Percentiles rank a stretch among this genome's conserved stretches.
phyloP scores from a whole-genome alignment of 2,113 vertebrate genomes.

The Sphyrna mokarran region DNA sequence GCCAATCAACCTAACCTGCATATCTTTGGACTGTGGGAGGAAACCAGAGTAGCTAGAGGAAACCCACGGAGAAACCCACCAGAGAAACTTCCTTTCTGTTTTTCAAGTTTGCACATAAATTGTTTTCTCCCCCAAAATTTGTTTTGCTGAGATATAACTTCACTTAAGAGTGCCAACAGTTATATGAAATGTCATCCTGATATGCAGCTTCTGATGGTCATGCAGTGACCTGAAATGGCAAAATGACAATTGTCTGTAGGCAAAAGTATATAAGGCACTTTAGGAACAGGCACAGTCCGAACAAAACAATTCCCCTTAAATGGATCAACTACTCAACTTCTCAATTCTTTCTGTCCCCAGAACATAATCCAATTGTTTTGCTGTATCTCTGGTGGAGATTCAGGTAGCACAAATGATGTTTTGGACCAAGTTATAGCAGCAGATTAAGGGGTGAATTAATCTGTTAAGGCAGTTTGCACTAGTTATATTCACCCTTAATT shows the following conservation, averaged over 20 bases:
- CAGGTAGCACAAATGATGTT: background rate
- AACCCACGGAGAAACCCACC: too few species aligned
- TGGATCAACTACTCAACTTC: background rate
- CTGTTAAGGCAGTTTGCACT: background rate
- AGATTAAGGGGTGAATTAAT: too few species aligned
- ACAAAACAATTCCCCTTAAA: too few species aligned
- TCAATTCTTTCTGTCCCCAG: background rate
- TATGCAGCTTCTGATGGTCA: background rate
- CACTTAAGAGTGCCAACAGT: background rate
- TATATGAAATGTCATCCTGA: background rate
- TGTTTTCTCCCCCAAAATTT: background rate
- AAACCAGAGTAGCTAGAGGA: too few species aligned
- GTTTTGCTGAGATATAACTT: background rate
- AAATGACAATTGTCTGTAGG: background rate
- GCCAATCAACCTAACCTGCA: too few species aligned
- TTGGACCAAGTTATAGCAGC: background rate
- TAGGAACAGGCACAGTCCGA: background rate
- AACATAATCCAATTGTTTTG: background rate
- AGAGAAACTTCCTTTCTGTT: background rate
- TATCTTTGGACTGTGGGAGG: too few species aligned
- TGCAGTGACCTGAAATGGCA: background rate
- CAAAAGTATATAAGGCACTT: background rate
- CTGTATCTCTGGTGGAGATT: background rate
- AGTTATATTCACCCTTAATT: background rate
- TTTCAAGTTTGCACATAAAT: background rate